A percentile compares a stretch with the other conserved stretches of the same genome.
Conservation (phyloP, 1,140 invertebrate species). For the Lutraria rhynchaena region DNA sequence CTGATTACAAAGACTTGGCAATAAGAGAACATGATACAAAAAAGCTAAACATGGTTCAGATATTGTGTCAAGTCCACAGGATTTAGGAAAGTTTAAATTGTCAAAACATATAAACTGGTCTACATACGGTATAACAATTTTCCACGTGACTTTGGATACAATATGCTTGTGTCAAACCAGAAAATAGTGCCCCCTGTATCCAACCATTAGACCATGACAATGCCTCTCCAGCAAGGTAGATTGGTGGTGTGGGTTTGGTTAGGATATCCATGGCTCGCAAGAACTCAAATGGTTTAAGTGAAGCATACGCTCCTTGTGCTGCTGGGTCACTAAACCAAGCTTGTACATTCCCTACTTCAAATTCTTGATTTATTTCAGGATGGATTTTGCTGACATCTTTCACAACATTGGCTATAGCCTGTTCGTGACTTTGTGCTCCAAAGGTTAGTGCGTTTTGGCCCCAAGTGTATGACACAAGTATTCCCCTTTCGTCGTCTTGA, state of each 20-base stretch:
- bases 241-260: not conserved
- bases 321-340: constrained; percentile 58
- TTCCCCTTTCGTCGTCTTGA: constrained; percentile 37
- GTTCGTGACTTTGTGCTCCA: constrained; percentile 40
- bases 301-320: constrained; percentile 51
- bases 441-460: constrained; percentile 50
- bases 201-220: constrained; percentile 40
- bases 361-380: constrained; percentile 56
- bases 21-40: too few species aligned
- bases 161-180: constrained; percentile 26
- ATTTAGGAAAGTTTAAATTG: too few species aligned
- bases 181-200: constrained; percentile 44
- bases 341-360: constrained; percentile 59
- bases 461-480: constrained; percentile 56
- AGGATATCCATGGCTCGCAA: constrained; percentile 6
- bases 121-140: not conserved
- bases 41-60: too few species aligned
- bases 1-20: too few species aligned
- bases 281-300: constrained; percentile 44
- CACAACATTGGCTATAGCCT: constrained; percentile 57
- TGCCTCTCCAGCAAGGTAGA: constrained; percentile 38
- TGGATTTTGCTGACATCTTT: constrained; percentile 59
- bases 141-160: constrained; percentile 17
- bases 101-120: too few species aligned
- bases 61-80: too few species aligned